These are phyloP conservation scores for Pseudomyrmex concolor DNA, from an alignment of 1,140 invertebrate genomes.

Conservation along the genomic window DNA sequence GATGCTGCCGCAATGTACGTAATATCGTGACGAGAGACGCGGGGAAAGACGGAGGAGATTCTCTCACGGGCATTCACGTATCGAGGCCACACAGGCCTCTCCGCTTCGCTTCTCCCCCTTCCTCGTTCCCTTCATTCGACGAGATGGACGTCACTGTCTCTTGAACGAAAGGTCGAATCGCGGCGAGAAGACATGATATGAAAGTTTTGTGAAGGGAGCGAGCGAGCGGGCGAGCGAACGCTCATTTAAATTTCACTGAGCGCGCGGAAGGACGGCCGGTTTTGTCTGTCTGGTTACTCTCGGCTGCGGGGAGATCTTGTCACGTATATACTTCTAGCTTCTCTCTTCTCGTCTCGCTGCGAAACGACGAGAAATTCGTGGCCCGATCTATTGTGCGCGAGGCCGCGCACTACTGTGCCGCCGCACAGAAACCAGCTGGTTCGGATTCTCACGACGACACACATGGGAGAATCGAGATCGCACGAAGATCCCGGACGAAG, in stretches of 20 bases:
- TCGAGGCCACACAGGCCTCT: slow-evolving; percentile 65
- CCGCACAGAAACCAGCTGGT: slow-evolving; percentile 30
- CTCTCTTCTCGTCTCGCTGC: too few relatives aligned
- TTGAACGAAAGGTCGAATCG: slow-evolving; percentile 73
- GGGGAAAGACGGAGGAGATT: slow-evolving; percentile 40
- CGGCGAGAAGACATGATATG: slow-evolving; percentile 72
- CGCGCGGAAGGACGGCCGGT: slow-evolving; percentile 62
- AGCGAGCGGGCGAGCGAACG: slow-evolving; percentile 25
- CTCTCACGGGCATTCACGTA: slow-evolving; percentile 66
- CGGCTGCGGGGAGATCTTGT: neutral
- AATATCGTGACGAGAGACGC: slow-evolving; percentile 19
- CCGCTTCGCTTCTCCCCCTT: slow-evolving; percentile 22
- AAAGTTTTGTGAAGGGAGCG: slow-evolving; percentile 75
- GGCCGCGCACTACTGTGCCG: neutral
- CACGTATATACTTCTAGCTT: too few relatives aligned
- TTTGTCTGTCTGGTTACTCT: neutral
- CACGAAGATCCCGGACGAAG: neutral
- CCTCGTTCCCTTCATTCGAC: slow-evolving; percentile 15
- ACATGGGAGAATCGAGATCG: slow-evolving; percentile 22
- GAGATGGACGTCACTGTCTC: slow-evolving; percentile 11
- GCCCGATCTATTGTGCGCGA: slow-evolving; percentile 17
- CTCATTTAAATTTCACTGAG: slow-evolving; percentile 70
- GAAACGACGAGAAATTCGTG: slow-evolving; percentile 26
- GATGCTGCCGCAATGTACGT: slow-evolving; percentile 4
- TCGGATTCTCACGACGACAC: slow-evolving; percentile 45